Base-by-base conservation (phyloP, 1,140 invertebrate genomes). In the Wiebesia pumilae region DNA sequence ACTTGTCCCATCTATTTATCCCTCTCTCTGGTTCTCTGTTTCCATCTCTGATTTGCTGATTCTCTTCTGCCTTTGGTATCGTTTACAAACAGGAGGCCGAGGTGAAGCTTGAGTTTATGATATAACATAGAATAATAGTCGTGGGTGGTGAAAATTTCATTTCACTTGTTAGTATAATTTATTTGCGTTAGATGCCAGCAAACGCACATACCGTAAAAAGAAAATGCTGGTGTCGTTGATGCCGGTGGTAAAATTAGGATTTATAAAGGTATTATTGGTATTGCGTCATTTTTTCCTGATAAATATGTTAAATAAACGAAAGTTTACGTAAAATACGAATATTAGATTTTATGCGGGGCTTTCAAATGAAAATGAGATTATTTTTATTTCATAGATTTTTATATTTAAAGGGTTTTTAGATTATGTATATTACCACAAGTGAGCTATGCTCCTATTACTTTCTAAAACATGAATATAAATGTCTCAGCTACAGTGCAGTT, bases 81-180 rank as follows among this genome's bases (percentile, higher is more conserved):
- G 3, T 43, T 75, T 75, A 43, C 38, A 43, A 43, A 38, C 30
- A 38, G 33, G 16, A 35, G 69, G 24, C 58, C 3, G 9, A 69
- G 30, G 0, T 35, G 0, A 12, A 69, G 65, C 30, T 35, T 69
- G 14, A 35, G n/a, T 35, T 54, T 69, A 35, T 69, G 65, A 69
- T 69, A 35, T 69, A 33, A 69, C 16, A 14, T 3, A 30, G 19
- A 69, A 69, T 35, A 14, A 69, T 3, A 69, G n/a, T 69, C 65
- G 2, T 62, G 58, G 58, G 2, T 62, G 24, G 58, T 78, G 47
- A 43, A 62, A 80, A 62, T 58, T 35, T 58, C 19, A 80, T 54
- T 62, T 38, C n/a, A 79, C 47, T 79, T 58, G 47, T 79, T 79
- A 80, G 62, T 33, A 58, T 58, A 58, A 58, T 62, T 80, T 30